Evolutionary conservation across 2,888 invertebrate species (phyloP), one percentile per base, ranked within the genome.

Genomic region (Fissipunctia ypsillon): DNA sequence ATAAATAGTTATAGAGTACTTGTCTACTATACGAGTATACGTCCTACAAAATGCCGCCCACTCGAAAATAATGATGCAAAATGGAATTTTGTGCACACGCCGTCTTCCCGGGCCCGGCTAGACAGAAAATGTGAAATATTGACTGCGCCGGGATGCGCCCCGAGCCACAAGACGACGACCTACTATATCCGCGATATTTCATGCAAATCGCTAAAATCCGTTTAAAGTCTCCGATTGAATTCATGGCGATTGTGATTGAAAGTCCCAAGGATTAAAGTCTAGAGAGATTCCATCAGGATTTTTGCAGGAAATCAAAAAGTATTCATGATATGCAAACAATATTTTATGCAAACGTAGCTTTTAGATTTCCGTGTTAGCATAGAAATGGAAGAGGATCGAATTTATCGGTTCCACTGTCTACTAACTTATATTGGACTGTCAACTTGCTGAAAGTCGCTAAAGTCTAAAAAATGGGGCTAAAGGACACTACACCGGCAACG

Each of bases 1-100:
- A 83, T 86, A 88, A 90, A 90, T 90, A n/a, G n/a, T n/a, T n/a
- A 88, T 85, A 89, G 72, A 85, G 82, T 85, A 73, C 76, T 72
- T 77, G 64, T 60, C 45, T 78, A 12, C 43, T 65, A 25, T 59
- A 66, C 16, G 50, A 76, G 66, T 56, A 28, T 66, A 74, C 61
- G 83, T 81, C 82, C 86, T 85, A 85, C 84, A 87, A 88, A 89
- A 91, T 89, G 80, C 85, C 83, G 84, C 88, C 91, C 90, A 92
- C 94, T 94, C 86, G 90, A 93, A 93, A 94, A 94, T 94, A 94
- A 94, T 94, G 94, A 94, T 90, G 92, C 87, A 89, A 93, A 93
- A 94, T 93, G 88, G 90, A 91, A 93, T 93, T 92, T 90, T 77
- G 79, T 84, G 86, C 88, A 84, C 85, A 84, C 86, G 78, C 84